Evolutionary conservation across 2,888 invertebrate species (phyloP).

Genomic region (Griposia aprilina): DNA sequence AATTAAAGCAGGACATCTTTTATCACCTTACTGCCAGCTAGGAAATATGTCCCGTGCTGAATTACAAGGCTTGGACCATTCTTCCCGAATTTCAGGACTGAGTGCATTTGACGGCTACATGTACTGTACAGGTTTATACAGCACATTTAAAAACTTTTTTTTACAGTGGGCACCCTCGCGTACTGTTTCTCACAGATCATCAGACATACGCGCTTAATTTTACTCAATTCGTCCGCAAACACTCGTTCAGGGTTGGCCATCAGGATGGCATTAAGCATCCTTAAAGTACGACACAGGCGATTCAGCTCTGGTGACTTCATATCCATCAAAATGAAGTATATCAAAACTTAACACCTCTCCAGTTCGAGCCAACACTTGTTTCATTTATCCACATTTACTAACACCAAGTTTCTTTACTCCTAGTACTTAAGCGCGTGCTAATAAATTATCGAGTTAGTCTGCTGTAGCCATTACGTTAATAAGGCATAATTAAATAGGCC

Average conservation of each 20-base stretch:
- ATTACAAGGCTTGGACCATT: background rate
- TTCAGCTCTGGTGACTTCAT: too few species aligned
- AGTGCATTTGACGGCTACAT: background rate
- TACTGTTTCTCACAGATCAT: too few species aligned
- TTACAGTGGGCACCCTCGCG: too few species aligned
- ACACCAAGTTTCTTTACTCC: conserved; percentile 22
- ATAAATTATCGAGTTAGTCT: conserved; percentile 66
- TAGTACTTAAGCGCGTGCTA: conserved; percentile 57
- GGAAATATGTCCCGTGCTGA: background rate
- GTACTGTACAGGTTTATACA: background rate
- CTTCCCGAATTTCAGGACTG: background rate
- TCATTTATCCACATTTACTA: conserved; percentile 14
- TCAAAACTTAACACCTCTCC: background rate
- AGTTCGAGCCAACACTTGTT: background rate
- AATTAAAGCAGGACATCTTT: background rate
- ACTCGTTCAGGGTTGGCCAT: too few species aligned
- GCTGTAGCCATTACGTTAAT: conserved; percentile 74
- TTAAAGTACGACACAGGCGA: too few species aligned
- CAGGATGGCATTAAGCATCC: too few species aligned
- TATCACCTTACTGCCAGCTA: background rate
- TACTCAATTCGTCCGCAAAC: too few species aligned
- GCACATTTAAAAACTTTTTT: background rate
- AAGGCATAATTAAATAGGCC: conserved; percentile 79
- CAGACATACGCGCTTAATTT: too few species aligned
- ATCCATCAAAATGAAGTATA: too few species aligned